Conservation (phyloP, 2,113 vertebrate species). For the Mus spicilegus region DNA sequence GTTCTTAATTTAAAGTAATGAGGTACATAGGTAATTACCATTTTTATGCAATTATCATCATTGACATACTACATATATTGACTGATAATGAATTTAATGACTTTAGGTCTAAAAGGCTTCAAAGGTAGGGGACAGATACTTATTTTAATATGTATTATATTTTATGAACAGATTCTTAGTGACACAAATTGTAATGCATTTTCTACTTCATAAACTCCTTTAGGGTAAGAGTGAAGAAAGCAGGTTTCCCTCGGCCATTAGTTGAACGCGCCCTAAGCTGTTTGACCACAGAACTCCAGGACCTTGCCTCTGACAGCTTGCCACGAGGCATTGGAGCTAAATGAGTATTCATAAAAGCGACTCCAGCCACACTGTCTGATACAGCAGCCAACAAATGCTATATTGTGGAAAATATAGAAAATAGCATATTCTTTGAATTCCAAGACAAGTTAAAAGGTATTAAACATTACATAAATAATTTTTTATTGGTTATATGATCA, state of each 20-base stretch:
- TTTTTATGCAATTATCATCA: conserved; percentile 34
- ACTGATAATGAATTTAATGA: conserved; percentile 46
- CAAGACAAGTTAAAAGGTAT: not conserved
- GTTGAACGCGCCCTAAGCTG: conserved; percentile 35
- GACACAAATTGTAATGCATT: conserved; percentile 46
- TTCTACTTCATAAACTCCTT: conserved; percentile 61
- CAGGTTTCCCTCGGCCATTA: conserved; percentile 19
- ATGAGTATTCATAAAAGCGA: not conserved
- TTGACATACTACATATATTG: not conserved
- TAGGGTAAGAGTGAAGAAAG: conserved; percentile 21
- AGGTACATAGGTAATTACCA: conserved; percentile 19
- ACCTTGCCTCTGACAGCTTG: not conserved
- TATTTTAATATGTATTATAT: conserved; percentile 46
- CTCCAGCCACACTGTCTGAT: not conserved
- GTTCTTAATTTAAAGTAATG: conserved; percentile 43
- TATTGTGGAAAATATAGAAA: not conserved
- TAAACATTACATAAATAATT: not conserved
- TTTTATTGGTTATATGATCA: conserved; percentile 17
- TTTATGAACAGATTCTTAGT: conserved; percentile 51
- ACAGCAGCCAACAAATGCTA: not conserved
- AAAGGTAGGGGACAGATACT: conserved; percentile 40
- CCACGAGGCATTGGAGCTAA: not conserved
- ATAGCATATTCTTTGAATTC: not conserved
- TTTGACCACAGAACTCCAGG: not conserved
- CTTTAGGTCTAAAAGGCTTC: conserved; percentile 30